Percentiles rank a stretch among this genome's conserved stretches.
Conservation (phyloP, 2,113 vertebrate species). For the Zootoca vivipara region DNA sequence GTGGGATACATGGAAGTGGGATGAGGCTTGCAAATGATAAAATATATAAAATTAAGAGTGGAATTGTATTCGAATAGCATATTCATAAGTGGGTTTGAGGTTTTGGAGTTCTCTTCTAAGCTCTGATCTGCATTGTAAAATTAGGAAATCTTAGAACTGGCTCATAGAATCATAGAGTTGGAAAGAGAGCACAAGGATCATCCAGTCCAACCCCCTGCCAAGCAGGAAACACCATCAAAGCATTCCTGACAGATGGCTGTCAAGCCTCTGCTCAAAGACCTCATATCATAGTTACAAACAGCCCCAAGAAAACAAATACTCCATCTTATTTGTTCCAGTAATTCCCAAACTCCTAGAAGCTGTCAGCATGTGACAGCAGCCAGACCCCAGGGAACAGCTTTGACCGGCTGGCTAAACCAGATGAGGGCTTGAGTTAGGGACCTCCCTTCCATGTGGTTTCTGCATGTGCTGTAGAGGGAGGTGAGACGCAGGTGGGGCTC, state of each 20-base stretch:
- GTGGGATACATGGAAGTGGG: neutral
- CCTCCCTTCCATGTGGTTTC: too few relatives aligned
- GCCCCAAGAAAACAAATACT: neutral
- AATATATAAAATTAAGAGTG: neutral
- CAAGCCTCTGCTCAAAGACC: too few relatives aligned
- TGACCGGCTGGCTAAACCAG: neutral
- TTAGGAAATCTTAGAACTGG: too few relatives aligned
- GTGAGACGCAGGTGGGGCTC: too few relatives aligned
- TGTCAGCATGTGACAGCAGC: neutral
- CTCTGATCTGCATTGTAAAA: neutral
- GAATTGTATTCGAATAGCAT: neutral
- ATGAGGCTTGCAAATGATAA: neutral
- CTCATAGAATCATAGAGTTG: too few relatives aligned
- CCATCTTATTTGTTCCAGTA: neutral
- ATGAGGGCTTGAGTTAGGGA: too few relatives aligned
- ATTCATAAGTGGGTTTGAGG: neutral
- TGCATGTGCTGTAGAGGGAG: too few relatives aligned
- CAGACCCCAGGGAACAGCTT: too few relatives aligned
- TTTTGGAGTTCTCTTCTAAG: neutral
- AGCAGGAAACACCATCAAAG: too few relatives aligned
- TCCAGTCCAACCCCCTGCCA: too few relatives aligned
- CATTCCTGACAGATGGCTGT: too few relatives aligned
- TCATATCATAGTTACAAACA: neutral
- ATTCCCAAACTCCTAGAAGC: neutral
- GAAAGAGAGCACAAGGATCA: too few relatives aligned